A percentile compares a stretch with the other conserved stretches of the same genome.
Conservation (phyloP, 2,797 vertebrate genomes). For the Sebastes goodei region DNA sequence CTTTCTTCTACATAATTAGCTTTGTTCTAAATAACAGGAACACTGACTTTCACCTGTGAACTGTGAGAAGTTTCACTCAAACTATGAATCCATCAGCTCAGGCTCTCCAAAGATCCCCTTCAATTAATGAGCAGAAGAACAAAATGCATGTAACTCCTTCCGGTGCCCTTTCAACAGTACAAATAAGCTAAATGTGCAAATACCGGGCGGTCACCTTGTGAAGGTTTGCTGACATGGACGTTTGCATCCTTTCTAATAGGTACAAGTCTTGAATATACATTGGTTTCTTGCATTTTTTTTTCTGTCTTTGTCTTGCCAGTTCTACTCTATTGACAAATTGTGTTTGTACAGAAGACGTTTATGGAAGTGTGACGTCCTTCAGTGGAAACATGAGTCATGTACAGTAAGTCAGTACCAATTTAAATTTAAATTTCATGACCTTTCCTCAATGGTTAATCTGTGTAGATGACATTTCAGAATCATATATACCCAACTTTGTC, state of each 20-base stretch:
- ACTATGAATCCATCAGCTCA: background rate
- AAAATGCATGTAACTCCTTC: background rate
- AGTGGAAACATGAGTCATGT: background rate
- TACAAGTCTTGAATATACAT: constrained; percentile 14
- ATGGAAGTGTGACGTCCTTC: background rate
- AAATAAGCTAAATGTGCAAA: constrained; percentile 40
- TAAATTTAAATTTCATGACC: background rate
- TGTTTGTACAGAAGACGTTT: background rate
- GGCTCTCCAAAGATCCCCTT: background rate
- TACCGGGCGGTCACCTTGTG: constrained; percentile 35
- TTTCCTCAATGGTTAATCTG: constrained; percentile 12
- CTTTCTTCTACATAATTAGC: background rate
- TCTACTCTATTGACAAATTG: background rate
- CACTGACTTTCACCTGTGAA: background rate
- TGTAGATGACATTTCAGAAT: constrained; percentile 10
- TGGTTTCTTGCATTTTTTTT: background rate
- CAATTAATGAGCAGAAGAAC: constrained; percentile 13
- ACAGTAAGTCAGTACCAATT: background rate
- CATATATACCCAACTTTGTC: background rate
- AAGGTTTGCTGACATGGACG: constrained; percentile 24
- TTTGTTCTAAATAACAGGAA: background rate
- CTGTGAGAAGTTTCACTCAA: background rate
- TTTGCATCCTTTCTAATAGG: constrained; percentile 7
- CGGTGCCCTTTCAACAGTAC: constrained; percentile 19
- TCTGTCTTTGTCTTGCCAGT: background rate